phyloP scores from a whole-genome alignment of 2,888 invertebrate genomes.

The Odontocerum albicorne region DNA sequence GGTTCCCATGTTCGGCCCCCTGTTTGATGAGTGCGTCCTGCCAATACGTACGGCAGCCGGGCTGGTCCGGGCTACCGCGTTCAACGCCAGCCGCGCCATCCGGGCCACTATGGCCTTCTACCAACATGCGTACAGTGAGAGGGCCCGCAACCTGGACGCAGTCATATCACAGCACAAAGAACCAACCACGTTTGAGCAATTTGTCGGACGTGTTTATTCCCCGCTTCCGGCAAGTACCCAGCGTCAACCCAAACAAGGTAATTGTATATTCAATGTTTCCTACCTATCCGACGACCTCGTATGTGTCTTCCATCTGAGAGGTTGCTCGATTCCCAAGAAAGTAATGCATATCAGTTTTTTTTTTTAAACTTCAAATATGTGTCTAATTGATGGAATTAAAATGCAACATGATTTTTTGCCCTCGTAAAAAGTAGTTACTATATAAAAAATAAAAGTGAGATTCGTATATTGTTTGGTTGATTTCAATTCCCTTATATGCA shows the following conservation, averaged over 20 bases:
- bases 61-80: constrained; percentile 85
- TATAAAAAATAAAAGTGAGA: too few species aligned
- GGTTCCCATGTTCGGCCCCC: constrained; percentile 93
- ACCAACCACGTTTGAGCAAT: constrained; percentile 88
- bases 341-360: too few species aligned
- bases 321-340: too few species aligned
- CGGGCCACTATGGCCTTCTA: constrained; percentile 86
- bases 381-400: too few species aligned
- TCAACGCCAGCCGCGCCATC: constrained; percentile 90
- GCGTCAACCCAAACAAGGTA: constrained; percentile 29
- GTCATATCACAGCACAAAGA: constrained; percentile 85
- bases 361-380: too few species aligned
- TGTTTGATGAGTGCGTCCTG: constrained; percentile 85
- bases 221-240: constrained; percentile 56
- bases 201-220: constrained; percentile 71
- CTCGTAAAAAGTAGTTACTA: too few species aligned
- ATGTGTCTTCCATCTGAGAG: too few species aligned
- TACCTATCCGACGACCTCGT: too few species aligned
- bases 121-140: constrained; percentile 93
- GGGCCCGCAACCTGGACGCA: constrained; percentile 80
- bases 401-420: too few species aligned
- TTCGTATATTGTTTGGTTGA: too few species aligned
- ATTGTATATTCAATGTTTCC: too few species aligned
- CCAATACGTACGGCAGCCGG: constrained; percentile 69
- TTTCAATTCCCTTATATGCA: too few species aligned